Evolutionary conservation across 2,797 vertebrate genomes (phyloP).

Genomic region (Gambelia wislizenii): DNA sequence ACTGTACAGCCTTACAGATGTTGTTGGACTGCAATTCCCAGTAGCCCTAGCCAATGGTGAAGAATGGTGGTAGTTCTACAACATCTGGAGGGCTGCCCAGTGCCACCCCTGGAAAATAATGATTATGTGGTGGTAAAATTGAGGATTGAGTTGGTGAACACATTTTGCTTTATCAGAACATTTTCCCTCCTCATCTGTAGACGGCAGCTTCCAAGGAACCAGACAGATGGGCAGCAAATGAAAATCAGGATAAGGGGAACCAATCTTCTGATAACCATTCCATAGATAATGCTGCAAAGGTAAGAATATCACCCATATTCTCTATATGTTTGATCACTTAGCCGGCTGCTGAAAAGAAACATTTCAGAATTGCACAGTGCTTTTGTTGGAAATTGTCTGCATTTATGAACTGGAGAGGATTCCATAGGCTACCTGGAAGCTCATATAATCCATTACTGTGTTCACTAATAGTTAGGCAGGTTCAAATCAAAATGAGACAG

Average conservation of each 20-base stretch:
- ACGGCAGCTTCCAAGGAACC: conserved; percentile 58
- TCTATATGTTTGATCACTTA: not conserved
- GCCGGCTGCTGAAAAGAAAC: not conserved
- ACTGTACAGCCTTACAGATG: too few species aligned
- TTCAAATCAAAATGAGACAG: too few species aligned
- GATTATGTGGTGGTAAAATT: not conserved
- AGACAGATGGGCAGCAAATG: conserved; percentile 54
- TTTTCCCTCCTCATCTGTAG: conserved; percentile 54
- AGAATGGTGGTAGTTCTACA: too few species aligned
- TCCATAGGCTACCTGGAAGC: too few species aligned
- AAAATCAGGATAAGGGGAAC: conserved; percentile 67
- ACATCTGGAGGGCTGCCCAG: too few species aligned
- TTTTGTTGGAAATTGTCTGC: not conserved
- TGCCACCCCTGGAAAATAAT: not conserved
- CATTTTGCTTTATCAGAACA: not conserved
- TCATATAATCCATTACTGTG: too few species aligned
- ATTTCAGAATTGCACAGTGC: not conserved
- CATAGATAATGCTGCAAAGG: conserved; percentile 68
- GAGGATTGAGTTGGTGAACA: not conserved
- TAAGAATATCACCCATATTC: conserved; percentile 54
- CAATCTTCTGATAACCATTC: conserved; percentile 59
- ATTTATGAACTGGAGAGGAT: not conserved
- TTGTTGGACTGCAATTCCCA: too few species aligned
- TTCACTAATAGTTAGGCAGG: too few species aligned
- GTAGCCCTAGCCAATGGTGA: too few species aligned